Percentiles rank a stretch among this genome's conserved stretches.
Evolutionary conservation across 2,888 invertebrate genomes (phyloP).

Genomic region (Hoplodrina blanda): DNA sequence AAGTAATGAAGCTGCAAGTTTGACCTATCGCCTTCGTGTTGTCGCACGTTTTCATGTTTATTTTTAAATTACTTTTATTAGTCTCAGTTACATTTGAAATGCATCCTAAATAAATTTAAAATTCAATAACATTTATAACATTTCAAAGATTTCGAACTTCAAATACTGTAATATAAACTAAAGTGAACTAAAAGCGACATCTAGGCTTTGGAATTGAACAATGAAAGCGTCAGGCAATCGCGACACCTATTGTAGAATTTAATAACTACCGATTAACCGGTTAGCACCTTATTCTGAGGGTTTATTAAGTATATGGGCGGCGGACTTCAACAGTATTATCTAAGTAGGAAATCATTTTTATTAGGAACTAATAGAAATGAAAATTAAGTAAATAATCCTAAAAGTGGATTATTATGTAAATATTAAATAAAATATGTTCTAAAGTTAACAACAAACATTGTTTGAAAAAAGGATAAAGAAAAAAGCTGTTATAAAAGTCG

Average conservation of each 20-base stretch:
- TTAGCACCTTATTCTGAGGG: neutral
- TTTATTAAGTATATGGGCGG: no score
- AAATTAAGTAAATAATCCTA: neutral
- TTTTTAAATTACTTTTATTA: slow-evolving; percentile 47
- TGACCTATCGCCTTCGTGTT: slow-evolving; percentile 77
- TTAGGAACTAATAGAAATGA: neutral
- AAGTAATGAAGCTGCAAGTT: slow-evolving; percentile 80
- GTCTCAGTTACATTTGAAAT: neutral
- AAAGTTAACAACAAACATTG: no score
- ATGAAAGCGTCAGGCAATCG: neutral
- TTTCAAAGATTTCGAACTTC: neutral
- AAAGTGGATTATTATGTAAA: no score
- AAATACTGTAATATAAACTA: neutral
- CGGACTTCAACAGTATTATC: no score
- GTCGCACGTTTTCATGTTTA: slow-evolving; percentile 49
- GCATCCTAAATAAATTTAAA: neutral
- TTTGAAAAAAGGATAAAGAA: no score
- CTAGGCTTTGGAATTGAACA: slow-evolving; percentile 41
- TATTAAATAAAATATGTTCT: no score
- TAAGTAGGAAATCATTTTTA: no score
- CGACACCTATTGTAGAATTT: slow-evolving; percentile 39
- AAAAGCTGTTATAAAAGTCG: no score
- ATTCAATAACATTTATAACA: neutral
- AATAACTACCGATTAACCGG: slow-evolving; percentile 17
- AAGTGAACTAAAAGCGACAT: slow-evolving; percentile 25